Evolutionary conservation across 2,113 vertebrate species (phyloP), one percentile per base, ranked within the genome.

Genomic region (Macquaria ambigua): DNA sequence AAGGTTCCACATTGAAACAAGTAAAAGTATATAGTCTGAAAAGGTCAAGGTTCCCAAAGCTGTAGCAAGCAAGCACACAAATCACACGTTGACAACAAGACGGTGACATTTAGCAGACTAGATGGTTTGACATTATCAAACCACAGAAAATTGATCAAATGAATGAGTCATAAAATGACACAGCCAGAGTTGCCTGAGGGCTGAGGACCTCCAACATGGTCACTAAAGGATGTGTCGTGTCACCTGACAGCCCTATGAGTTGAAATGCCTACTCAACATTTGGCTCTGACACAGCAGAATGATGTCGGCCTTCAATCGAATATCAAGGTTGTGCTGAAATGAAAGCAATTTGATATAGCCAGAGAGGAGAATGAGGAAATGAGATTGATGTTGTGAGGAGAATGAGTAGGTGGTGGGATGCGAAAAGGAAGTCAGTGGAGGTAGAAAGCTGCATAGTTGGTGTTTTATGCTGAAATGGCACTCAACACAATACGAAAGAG

Each of bases 311-410:
- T 83, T 90, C 86, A 81, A 77, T 85, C 76, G 46, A 79, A 87
- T 74, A 90, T 84, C 89, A 91, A 91, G 89, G 86, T 86, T 90
- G 87, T 37, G 78, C 89, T 73, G 84, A 89, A 89, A 88, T 87
- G 89, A 89, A 90, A 87, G 89, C 89, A 68, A 92, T 94, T 83
- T 92, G 88, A 93, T 88, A 74, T 68, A 56, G 70, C 81, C 77
- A 66, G 70, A 84, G 85, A 89, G 64, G 87, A 87, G 74, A 84
- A 81, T 61, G 67, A 85, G 87, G 68, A 84, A 83, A 91, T 83
- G 83, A 89, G 88, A 90, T 74, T 84, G 86, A 91, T 76, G 89
- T 72, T 87, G 85, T 61, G 84, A 83, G 63, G 82, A 79, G 74
- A 78, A 78, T 70, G 66, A 81, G 72, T 39, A 68, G 85, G 75